A percentile compares a stretch with the other conserved stretches of the same genome.
phyloP scores from a whole-genome alignment of 2,797 vertebrate genomes.

The Neosilurus mollespiculum region DNA sequence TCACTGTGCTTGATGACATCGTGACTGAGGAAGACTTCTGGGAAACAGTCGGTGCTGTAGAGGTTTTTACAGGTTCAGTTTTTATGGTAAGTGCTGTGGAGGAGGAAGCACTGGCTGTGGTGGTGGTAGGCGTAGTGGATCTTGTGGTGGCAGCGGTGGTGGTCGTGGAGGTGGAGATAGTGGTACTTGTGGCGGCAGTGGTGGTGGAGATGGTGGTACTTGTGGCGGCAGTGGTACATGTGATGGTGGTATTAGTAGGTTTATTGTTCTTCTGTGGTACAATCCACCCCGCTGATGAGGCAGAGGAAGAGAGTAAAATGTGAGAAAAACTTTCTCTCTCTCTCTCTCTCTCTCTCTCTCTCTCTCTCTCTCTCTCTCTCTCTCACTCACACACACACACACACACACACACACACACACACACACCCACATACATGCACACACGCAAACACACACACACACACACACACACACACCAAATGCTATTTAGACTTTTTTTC shows the following conservation, averaged over 20 bases:
- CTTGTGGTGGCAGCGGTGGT: conserved; percentile 49
- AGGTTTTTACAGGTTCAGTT: conserved; percentile 7
- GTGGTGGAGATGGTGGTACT: conserved; percentile 29
- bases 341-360: no score
- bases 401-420: no score
- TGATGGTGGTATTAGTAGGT: conserved; percentile 53
- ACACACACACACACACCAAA: no score
- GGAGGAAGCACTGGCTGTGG: background rate
- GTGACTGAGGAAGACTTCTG: background rate
- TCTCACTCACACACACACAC: no score
- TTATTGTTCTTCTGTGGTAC: conserved; percentile 80
- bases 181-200: conserved; percentile 24
- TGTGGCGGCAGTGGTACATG: background rate
- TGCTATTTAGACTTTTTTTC: no score
- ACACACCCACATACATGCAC: no score
- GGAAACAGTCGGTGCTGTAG: background rate
- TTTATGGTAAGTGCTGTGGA: background rate
- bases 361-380: no score
- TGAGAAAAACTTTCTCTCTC: background rate
- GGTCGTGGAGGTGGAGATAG: conserved; percentile 58
- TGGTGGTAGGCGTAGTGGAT: background rate
- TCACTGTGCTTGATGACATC: background rate
- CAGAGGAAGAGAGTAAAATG: background rate
- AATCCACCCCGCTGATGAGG: conserved; percentile 62
- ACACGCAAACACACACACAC: no score